Conservation (phyloP, 2,113 vertebrate species). For the Rattus norvegicus region DNA sequence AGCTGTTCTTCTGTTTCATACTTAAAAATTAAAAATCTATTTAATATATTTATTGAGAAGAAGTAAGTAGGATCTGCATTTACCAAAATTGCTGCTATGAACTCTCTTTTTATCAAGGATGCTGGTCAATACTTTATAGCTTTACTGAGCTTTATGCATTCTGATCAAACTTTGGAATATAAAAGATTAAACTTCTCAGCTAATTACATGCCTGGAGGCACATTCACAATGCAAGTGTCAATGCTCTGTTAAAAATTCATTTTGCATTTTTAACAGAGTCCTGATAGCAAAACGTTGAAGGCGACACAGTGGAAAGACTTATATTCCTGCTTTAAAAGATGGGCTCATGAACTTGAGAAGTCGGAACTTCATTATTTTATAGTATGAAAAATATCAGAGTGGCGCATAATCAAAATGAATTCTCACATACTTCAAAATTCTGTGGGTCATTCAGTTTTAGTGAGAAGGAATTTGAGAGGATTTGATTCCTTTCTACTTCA, state of each 20-base stretch:
- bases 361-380: slow-evolving; percentile 73
- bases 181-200: slow-evolving; percentile 90
- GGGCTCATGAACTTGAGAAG: slow-evolving; percentile 74
- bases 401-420: slow-evolving; percentile 63
- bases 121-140: slow-evolving; percentile 88
- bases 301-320: slow-evolving; percentile 87
- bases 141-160: slow-evolving; percentile 86
- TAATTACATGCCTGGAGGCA: slow-evolving; percentile 92
- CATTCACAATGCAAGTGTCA: slow-evolving; percentile 91
- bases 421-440: slow-evolving; percentile 65
- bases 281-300: slow-evolving; percentile 87
- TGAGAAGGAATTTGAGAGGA: slow-evolving; percentile 17
- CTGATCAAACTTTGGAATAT: slow-evolving; percentile 89
- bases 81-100: slow-evolving; percentile 79
- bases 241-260: slow-evolving; percentile 88
- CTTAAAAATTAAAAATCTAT: slow-evolving; percentile 55
- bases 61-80: slow-evolving; percentile 80
- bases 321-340: slow-evolving; percentile 84
- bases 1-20: slow-evolving; percentile 46
- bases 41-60: slow-evolving; percentile 74
- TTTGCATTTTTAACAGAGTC: slow-evolving; percentile 88
- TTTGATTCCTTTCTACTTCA: slow-evolving; percentile 5
- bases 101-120: slow-evolving; percentile 84
- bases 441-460: slow-evolving; percentile 55
- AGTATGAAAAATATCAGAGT: slow-evolving; percentile 71